Conservation (phyloP, 2,888 invertebrate genomes). For the Parnassius orleans region DNA sequence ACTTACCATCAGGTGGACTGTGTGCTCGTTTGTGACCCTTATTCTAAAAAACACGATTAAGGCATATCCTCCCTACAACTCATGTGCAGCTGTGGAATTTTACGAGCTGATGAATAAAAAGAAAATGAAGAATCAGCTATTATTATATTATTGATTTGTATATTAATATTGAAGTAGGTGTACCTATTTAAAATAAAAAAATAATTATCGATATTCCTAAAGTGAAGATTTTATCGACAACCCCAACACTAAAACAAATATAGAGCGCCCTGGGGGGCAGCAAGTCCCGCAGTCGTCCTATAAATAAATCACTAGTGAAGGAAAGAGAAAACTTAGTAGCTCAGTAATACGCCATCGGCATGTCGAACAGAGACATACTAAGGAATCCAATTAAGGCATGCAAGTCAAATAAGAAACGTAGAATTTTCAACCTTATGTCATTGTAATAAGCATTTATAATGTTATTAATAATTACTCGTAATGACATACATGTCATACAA, state of each 20-base stretch:
- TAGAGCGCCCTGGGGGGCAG: conserved; percentile 65
- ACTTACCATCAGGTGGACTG: too few relatives aligned
- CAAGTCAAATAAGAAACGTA: conserved; percentile 31
- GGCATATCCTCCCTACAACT: too few relatives aligned
- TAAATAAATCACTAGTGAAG: conserved; percentile 57
- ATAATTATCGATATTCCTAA: conserved; percentile 26
- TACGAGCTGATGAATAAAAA: too few relatives aligned
- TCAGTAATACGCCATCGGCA: conserved; percentile 34
- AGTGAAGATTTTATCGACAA: conserved; percentile 35
- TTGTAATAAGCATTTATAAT: conserved; percentile 10
- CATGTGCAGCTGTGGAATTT: too few relatives aligned
- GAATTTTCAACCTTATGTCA: conserved; percentile 33
- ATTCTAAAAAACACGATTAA: too few relatives aligned
- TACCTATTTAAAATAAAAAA: neutral
- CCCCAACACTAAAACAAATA: conserved; percentile 56
- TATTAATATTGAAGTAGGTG: too few relatives aligned
- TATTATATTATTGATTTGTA: too few relatives aligned
- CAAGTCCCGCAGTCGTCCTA: conserved; percentile 55
- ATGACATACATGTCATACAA: conserved; percentile 16
- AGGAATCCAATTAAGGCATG: conserved; percentile 39
- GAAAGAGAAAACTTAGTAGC: conserved; percentile 43
- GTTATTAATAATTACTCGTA: conserved; percentile 16
- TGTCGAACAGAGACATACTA: conserved; percentile 49
- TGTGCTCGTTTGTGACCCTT: too few relatives aligned
- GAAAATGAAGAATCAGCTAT: too few relatives aligned